A percentile compares a stretch with the other conserved stretches of the same genome.
These are phyloP conservation scores for Periphyllus acericola DNA, from an alignment of 2,888 invertebrate species.

Conservation along the genomic window DNA sequence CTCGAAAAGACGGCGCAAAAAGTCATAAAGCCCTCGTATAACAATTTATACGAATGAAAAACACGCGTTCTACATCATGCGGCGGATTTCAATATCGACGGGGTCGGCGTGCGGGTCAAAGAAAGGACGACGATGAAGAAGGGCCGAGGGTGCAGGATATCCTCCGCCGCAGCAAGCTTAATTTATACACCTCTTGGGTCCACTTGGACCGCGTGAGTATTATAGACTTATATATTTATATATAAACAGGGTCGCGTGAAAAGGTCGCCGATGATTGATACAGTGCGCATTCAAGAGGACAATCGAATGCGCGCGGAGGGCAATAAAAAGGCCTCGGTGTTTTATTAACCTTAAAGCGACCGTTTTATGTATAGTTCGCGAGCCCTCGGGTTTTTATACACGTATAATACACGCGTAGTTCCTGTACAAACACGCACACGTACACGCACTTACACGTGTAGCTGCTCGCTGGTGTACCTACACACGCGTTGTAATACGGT, in stretches of 20 bases:
- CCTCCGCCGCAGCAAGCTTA: conserved; percentile 27
- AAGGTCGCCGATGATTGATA: conserved; percentile 61
- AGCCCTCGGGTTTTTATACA: background rate
- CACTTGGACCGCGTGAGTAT: conserved; percentile 36
- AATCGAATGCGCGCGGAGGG: conserved; percentile 46
- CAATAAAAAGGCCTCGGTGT: conserved; percentile 50
- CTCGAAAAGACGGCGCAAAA: too few relatives aligned
- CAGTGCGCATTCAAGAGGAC: conserved; percentile 14
- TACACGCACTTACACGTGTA: background rate
- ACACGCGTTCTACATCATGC: too few relatives aligned
- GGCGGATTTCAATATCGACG: conserved; percentile 22
- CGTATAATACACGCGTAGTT: background rate
- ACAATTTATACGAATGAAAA: background rate
- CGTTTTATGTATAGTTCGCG: conserved; percentile 20
- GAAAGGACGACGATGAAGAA: background rate
- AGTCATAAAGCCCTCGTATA: too few relatives aligned
- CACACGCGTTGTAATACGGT: background rate
- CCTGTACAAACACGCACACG: too few relatives aligned
- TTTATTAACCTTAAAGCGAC: conserved; percentile 60
- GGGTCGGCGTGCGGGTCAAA: background rate
- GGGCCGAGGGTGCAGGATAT: background rate
- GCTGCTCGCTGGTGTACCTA: background rate
- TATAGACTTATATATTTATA: background rate
- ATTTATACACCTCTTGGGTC: conserved; percentile 61
- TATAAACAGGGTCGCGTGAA: conserved; percentile 1